Conservation (phyloP, 2,888 invertebrate genomes). For the Iphiclides podalirius region DNA sequence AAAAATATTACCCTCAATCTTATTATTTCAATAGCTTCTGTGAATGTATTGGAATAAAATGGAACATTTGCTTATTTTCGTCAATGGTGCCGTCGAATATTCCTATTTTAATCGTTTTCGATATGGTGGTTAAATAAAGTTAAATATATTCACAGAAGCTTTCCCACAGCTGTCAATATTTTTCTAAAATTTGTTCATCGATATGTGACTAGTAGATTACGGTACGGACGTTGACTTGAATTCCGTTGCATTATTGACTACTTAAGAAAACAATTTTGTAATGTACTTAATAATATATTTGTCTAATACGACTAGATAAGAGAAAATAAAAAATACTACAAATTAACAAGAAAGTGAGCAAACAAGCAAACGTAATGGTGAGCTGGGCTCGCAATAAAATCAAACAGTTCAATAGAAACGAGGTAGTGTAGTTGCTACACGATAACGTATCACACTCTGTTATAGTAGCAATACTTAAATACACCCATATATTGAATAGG, state of each 20-base stretch:
- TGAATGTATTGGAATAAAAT: conserved; percentile 45
- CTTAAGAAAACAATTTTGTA: conserved; percentile 42
- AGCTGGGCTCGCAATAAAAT: conserved; percentile 67
- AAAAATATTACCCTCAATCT: conserved; percentile 68
- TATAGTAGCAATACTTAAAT: conserved; percentile 32
- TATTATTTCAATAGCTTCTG: conserved; percentile 42
- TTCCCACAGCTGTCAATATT: conserved; percentile 38
- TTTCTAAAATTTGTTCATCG: conserved; percentile 47
- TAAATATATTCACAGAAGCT: conserved; percentile 43
- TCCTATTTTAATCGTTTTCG: not conserved
- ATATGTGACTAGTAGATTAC: conserved; percentile 59
- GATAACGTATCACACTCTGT: conserved; percentile 60
- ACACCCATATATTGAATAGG: conserved; percentile 41
- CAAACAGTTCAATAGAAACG: conserved; percentile 57
- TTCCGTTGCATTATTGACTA: conserved; percentile 44
- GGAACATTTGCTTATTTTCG: conserved; percentile 12
- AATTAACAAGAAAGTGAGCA: conserved; percentile 63
- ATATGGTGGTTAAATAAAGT: conserved; percentile 13
- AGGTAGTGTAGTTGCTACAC: conserved; percentile 78
- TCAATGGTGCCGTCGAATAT: not conserved
- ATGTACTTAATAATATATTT: conserved; percentile 47
- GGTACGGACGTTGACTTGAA: conserved; percentile 52
- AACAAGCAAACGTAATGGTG: conserved; percentile 59
- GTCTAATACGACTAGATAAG: conserved; percentile 59
- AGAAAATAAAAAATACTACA: conserved; percentile 42